Conservation (phyloP, 2,797 vertebrate species). For the Sebastes itinus region DNA sequence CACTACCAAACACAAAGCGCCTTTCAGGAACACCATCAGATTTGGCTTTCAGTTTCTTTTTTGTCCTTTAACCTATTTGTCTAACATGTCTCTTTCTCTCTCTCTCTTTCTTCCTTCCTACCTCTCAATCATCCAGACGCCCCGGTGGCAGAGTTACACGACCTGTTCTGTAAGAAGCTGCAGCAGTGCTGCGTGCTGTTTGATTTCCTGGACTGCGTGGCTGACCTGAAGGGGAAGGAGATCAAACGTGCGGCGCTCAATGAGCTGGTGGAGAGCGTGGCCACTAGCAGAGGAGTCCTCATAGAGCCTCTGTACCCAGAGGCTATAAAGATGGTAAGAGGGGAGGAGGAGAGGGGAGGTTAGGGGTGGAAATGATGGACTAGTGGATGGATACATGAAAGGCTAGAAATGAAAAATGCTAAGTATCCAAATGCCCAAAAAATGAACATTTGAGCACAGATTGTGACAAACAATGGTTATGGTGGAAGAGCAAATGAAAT, state of each 20-base stretch:
- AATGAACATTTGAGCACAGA: neutral
- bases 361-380: neutral
- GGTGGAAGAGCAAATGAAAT: neutral
- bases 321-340: constrained; percentile 91
- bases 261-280: constrained; percentile 93
- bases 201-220: constrained; percentile 94
- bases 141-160: constrained; percentile 90
- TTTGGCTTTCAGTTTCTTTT: neutral
- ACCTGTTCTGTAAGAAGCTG: constrained; percentile 93
- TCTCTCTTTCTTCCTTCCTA: neutral
- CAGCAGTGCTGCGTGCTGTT: constrained; percentile 94
- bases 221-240: constrained; percentile 94
- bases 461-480: neutral
- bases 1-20: constrained; percentile 1
- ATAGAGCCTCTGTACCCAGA: constrained; percentile 94
- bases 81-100: constrained; percentile 10
- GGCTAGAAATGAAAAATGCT: neutral
- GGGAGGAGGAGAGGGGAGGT: neutral
- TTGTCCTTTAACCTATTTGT: constrained; percentile 11
- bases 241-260: constrained; percentile 93
- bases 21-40: neutral
- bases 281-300: constrained; percentile 91
- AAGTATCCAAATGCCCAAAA: neutral
- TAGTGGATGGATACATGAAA: neutral
- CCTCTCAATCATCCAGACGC: constrained; percentile 78